Percentiles rank a stretch among this genome's conserved stretches.
Evolutionary conservation across 2,888 invertebrate genomes (phyloP).

Genomic region (Furcula furcula): DNA sequence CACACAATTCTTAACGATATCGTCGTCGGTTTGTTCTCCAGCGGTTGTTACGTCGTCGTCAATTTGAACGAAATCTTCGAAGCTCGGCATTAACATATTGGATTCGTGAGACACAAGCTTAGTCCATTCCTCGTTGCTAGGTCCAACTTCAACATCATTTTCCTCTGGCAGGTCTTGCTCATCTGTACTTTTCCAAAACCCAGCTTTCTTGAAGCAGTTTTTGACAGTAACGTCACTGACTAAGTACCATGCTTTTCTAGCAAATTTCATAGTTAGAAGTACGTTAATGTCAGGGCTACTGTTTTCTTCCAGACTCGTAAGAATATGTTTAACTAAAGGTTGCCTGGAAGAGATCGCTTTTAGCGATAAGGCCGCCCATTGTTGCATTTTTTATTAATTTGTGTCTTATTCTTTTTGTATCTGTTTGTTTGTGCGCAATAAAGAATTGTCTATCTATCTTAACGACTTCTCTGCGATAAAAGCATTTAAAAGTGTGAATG

Average conservation of each 20-base stretch:
- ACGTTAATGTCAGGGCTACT: constrained; percentile 14
- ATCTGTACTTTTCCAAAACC: constrained; percentile 19
- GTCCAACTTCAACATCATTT: constrained; percentile 20
- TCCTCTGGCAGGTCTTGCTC: constrained; percentile 16
- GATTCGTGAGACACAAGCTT: constrained; percentile 11
- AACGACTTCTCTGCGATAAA: constrained; percentile 5
- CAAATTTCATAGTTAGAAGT: no score
- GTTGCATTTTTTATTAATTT: no score
- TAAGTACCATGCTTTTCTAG: constrained; percentile 18
- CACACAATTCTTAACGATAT: constrained; percentile 14
- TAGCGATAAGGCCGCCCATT: no score
- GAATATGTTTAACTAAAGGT: constrained; percentile 14
- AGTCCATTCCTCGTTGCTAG: constrained; percentile 21
- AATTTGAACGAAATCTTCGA: constrained; percentile 18
- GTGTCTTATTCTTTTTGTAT: no score
- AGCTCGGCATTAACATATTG: constrained; percentile 17
- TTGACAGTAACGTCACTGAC: constrained; percentile 18
- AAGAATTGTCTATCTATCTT: no score
- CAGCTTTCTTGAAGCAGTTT: constrained; percentile 27
- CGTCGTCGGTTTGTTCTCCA: constrained; percentile 23
- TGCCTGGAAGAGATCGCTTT: no score
- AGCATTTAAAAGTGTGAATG: no score
- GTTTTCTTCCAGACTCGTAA: constrained; percentile 15
- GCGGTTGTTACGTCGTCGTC: constrained; percentile 13
- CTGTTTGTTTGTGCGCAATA: no score